Conservation (phyloP, 2,797 vertebrate genomes). For the Ceryle rudis region DNA sequence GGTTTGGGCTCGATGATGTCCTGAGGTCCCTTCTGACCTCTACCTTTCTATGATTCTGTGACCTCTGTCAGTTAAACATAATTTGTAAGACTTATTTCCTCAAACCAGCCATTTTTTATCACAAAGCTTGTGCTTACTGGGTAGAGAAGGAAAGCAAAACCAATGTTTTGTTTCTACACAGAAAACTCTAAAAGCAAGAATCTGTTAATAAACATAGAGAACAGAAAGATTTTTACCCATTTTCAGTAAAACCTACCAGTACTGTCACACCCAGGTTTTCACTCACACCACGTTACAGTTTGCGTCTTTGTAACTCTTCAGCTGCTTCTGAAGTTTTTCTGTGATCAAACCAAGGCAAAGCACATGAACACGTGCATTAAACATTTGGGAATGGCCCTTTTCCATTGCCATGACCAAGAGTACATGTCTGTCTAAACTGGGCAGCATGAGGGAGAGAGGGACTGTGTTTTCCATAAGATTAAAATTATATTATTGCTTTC, state of each 20-base stretch:
- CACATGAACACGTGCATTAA: not conserved
- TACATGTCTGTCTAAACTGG: not conserved
- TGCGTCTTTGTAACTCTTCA: not conserved
- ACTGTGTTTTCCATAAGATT: not conserved
- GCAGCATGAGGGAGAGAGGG: not conserved
- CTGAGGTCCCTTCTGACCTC: too few species aligned
- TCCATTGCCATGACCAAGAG: not conserved
- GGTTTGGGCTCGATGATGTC: too few species aligned
- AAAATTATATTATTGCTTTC: not conserved
- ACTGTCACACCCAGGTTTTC: not conserved
- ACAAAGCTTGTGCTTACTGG: not conserved
- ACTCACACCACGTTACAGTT: not conserved
- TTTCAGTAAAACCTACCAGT: not conserved
- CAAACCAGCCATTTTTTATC: not conserved
- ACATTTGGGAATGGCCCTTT: not conserved
- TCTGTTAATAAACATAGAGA: not conserved
- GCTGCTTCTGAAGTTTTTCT: too few species aligned
- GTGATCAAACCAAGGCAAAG: not conserved
- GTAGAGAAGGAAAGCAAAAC: not conserved
- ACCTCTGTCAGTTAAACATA: not conserved
- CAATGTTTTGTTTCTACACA: not conserved
- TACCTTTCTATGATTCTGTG: too few species aligned
- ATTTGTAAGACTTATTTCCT: not conserved
- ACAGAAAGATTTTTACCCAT: not conserved
- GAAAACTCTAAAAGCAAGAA: not conserved